Percentiles rank a stretch among this genome's conserved stretches.
Conservation (phyloP, 2,797 vertebrate genomes). For the Tauraco hartlaubi region DNA sequence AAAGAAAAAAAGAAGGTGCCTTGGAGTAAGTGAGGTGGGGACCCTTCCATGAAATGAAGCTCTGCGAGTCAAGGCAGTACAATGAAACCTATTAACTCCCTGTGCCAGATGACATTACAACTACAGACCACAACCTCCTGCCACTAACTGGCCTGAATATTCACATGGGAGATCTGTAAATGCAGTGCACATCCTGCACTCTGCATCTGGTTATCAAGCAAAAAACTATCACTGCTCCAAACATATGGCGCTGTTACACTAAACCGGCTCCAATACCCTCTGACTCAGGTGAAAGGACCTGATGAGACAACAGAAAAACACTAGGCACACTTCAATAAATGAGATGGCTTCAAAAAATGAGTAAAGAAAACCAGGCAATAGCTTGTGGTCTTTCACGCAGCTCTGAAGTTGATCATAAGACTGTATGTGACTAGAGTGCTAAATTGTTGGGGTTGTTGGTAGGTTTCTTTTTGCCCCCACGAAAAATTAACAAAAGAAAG, state of each 20-base stretch:
- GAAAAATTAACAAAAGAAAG: background rate
- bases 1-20: background rate
- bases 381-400: background rate
- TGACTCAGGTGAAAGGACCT: slow-evolving; percentile 24
- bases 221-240: slow-evolving; percentile 55
- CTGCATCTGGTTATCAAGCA: slow-evolving; percentile 78
- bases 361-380: background rate
- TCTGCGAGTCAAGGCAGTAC: slow-evolving; percentile 24
- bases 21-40: slow-evolving; percentile 37
- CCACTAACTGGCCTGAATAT: slow-evolving; percentile 71
- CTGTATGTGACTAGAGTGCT: background rate
- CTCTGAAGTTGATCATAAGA: background rate
- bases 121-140: slow-evolving; percentile 69
- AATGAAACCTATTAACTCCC: slow-evolving; percentile 67
- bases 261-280: slow-evolving; percentile 24
- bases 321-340: background rate
- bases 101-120: slow-evolving; percentile 69
- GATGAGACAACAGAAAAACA: slow-evolving; percentile 8
- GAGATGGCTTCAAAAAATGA: background rate
- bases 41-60: background rate
- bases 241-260: slow-evolving; percentile 69
- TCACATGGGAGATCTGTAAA: slow-evolving; percentile 69
- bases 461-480: background rate
- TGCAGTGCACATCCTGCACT: slow-evolving; percentile 65
- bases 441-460: background rate